Conservation (phyloP, 2,888 invertebrate genomes). For the Ametastegia equiseti region DNA sequence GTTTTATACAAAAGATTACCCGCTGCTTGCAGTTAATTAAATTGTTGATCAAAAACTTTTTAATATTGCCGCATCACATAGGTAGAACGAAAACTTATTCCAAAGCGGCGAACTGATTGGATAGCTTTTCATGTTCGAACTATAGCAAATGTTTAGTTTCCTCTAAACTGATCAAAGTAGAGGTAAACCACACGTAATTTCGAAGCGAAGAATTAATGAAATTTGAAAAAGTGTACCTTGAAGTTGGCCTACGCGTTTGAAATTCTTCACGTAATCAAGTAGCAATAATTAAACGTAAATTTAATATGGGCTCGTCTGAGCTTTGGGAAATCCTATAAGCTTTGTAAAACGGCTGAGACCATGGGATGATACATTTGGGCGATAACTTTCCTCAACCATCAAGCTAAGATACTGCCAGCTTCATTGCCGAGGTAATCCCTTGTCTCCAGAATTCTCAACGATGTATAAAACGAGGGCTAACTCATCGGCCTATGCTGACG, state of each 20-base stretch:
- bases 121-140: conserved; percentile 19
- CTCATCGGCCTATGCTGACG: conserved; percentile 34
- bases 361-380: conserved; percentile 30
- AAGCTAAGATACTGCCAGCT: conserved; percentile 36
- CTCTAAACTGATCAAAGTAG: not conserved
- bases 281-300: conserved; percentile 34
- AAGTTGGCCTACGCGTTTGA: not conserved
- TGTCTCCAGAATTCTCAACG: conserved; percentile 47
- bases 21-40: conserved; percentile 32
- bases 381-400: conserved; percentile 37
- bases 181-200: no score
- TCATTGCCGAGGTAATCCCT: conserved; percentile 39
- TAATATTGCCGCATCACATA: not conserved
- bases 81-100: not conserved
- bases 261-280: conserved; percentile 20
- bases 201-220: no score
- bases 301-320: conserved; percentile 34
- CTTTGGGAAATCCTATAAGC: conserved; percentile 40
- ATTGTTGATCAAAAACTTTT: conserved; percentile 41
- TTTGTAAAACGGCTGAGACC: conserved; percentile 30
- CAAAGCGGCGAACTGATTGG: conserved; percentile 31
- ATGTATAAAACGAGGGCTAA: conserved; percentile 37
- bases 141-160: not conserved
- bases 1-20: not conserved
- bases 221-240: not conserved